Base-by-base conservation (phyloP, 2,888 invertebrate genomes). In the Callyntrura sp. region DNA sequence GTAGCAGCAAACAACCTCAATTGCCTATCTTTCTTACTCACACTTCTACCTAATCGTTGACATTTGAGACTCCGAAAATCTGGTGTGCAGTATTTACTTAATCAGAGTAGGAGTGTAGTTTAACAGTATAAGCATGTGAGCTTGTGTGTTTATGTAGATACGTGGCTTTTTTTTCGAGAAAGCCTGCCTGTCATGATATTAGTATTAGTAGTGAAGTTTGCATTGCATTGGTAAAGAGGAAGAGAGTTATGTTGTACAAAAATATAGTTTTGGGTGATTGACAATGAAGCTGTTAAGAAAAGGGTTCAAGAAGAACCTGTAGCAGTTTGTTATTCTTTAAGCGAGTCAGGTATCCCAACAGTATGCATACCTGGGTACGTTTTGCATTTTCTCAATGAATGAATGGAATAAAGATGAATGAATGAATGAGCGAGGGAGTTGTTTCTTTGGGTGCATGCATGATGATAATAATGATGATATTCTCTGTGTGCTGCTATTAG, bases 391-490 rank as follows among this genome's bases (percentile, higher is more conserved):
- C 76, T 89, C 78, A 85, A 85, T 85, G 85, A 85, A 90, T 79
- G 62, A 76, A 81, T 79, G 65, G 45, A 68, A 60, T 62, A 20
- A n/a, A n/a, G 43, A 86, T 76, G 82, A 84, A 78, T 82, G 87
- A 89, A 89, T 90, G 81, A 85, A 90, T 85, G 90, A 85, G 85
- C 82, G 85, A 85, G 89, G 89, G 81, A 85, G 89, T 90, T 81
- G 84, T 65, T 65, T 83, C 65, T 84, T 65, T 79, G 62, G 70
- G 65, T 89, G 84, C 60, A 79, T 28, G 35, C 28, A 68, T 48
- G 79, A 79, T 17, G 79, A 57, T 35, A 62, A 60, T 60, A n/a
- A 79, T 35, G 79, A 81, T 60, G 60, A 81, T 81, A 48, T 76
- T 48, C 14, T 35, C n/a, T n/a, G n/a, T n/a, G n/a, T n/a, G n/a